Evolutionary conservation across 2,888 invertebrate genomes (phyloP), one percentile per base, ranked within the genome.

Genomic region (Schizaphis graminum): DNA sequence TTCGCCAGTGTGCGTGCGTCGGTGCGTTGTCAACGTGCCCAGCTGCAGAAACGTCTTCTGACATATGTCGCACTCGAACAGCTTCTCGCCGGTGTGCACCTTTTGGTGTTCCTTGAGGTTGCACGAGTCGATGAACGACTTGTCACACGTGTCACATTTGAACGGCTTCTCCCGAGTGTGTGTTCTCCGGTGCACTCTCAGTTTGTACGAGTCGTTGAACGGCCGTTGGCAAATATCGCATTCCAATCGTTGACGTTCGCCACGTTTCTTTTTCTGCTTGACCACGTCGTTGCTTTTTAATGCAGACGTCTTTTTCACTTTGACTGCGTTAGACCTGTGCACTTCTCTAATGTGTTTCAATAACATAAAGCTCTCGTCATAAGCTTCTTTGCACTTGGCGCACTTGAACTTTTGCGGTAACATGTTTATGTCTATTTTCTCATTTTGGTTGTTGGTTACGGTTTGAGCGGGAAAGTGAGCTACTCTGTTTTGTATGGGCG

Each of bases 101-200:
- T 96, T 95, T 92, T 96, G 95, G 95, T 96, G 96, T 95, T 96
- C 96, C 16, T 96, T 95, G 24, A 96, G 95, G 94, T 96, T 96
- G 92, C 96, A 96, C 3, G 96, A 96, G 77, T 96, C 96, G n/a
- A 96, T 96, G 95, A 96, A 96, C 13, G 96, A 96, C 95, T 96
- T 96, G 47, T 96, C 96, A 94, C 96, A 96, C 11, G 96, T 95
- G 92, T 96, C 96, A 95, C 96, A 96, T 1, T 96, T 96, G 94
- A 96, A 96, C 0, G 97, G 97, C 95, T 96, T 96, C 94, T 97
- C 97, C 0, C 97, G 96, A 1, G 96, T 96, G 95, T 97, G 97
- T 88, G 96, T 96, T 41, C 96, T 95, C 77, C 96, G 96, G 95
- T 97, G 97, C 47, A 96, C 96, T 94, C 96, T 96, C 89, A 97